phyloP scores from a whole-genome alignment of 2,113 vertebrate genomes.

The Vireo altiloquus region DNA sequence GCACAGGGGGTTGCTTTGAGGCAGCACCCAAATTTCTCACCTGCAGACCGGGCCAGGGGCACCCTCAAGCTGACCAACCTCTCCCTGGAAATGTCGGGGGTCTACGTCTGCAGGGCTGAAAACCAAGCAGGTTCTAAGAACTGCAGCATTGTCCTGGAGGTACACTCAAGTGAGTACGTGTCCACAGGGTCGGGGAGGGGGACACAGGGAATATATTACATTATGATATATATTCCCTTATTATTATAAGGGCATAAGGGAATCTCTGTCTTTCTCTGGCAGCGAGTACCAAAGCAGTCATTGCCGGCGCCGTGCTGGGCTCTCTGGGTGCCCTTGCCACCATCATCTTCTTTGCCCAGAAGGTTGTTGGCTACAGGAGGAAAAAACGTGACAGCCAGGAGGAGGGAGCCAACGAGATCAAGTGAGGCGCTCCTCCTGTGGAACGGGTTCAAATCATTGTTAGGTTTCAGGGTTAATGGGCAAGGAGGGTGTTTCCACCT shows the following conservation, averaged over 20 bases:
- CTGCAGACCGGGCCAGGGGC: not conserved
- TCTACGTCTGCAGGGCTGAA: conserved; percentile 13
- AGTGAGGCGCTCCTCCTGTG: not conserved
- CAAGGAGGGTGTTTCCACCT: not conserved
- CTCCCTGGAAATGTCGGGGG: conserved; percentile 35
- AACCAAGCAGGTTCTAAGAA: not conserved
- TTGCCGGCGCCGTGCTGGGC: conserved; percentile 27
- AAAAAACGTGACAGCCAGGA: conserved; percentile 39
- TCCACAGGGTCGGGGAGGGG: not conserved
- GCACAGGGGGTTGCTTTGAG: not conserved
- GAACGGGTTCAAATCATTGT: fast-evolving
- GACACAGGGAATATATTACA: too few relatives aligned
- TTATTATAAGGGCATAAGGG: not conserved
- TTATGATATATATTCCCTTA: too few relatives aligned
- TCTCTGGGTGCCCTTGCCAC: conserved; percentile 7
- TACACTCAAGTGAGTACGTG: conserved; percentile 53
- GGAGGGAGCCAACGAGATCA: conserved; percentile 53
- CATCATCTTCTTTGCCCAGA: conserved; percentile 16
- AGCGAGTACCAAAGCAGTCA: conserved; percentile 19
- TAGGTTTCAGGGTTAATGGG: not conserved
- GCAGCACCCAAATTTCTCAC: not conserved
- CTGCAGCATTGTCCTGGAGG: conserved; percentile 43
- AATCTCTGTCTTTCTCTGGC: not conserved
- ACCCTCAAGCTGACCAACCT: conserved; percentile 57
- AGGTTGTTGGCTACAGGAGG: not conserved